Base-by-base conservation (phyloP, 2,888 invertebrate species). In the Diplazon laetatorius region DNA sequence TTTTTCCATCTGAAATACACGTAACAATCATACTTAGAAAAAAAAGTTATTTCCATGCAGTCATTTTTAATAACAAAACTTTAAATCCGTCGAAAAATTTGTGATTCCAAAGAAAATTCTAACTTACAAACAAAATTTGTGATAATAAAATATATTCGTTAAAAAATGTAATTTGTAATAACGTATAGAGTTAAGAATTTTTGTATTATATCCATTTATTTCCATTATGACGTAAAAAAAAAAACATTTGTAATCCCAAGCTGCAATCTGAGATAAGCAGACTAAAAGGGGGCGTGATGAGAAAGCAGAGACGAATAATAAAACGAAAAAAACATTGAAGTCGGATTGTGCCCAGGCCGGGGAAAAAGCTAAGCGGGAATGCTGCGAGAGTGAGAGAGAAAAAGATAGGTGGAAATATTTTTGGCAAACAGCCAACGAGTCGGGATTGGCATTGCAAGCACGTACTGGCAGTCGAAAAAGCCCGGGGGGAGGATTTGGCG, bases 401-500 rank as follows among this genome's bases (percentile, higher is more conserved):
- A 10, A 30, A 35, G 25, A 10, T 22, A 52, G 25, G 39, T 16
- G 42, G 42, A 44, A 68, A 55, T 55, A 68, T 79, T 78, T 79
- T 79, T 76, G 68, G 78, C 72, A 76, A 75, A 76, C 78, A 75
- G 78, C 63, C 75, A 73, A 74, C 73, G 82, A 71, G 60, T 55
- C 74, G 77, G 62, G 75, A 69, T 70, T 68, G 72, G 81, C 76
- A 82, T 81, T 70, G 76, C 77, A 76, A 71, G 78, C 83, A 84
- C 83, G 83, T 83, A 81, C 80, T n/a, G 60, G 59, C 76, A 82
- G 78, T 59, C 73, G 30, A 68, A 69, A 66, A 77, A 76, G n/a
- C n/a, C 71, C 78, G 65, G 46, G 74, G 80, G 78, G 81, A 85
- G 83, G 85, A 85, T 85, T 85, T 77, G 79, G 78, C 80, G 80